phyloP scores from a whole-genome alignment of 2,797 vertebrate genomes.

The Rhincodon typus region DNA sequence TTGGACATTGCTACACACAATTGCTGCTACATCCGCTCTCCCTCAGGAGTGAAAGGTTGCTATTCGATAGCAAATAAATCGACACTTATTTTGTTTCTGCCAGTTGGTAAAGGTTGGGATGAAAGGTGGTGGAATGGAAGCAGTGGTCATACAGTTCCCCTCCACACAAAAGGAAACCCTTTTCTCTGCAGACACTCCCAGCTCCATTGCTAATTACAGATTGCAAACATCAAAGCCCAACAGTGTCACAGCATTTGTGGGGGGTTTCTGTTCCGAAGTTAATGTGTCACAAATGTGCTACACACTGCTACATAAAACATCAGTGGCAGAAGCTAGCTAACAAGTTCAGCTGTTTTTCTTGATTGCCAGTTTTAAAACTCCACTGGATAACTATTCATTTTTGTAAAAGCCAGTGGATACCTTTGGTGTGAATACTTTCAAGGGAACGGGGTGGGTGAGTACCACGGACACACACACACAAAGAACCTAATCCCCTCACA shows the following conservation, averaged over 20 bases:
- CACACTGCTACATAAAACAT: background rate
- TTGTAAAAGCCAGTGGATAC: background rate
- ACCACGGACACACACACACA: background rate
- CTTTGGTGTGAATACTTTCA: background rate
- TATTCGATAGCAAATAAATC: background rate
- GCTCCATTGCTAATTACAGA: constrained; percentile 18
- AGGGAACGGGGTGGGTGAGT: background rate
- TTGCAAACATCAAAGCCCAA: constrained; percentile 18
- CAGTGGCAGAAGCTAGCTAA: background rate
- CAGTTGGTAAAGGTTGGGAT: background rate
- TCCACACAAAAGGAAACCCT: background rate
- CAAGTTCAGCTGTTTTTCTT: too few species aligned
- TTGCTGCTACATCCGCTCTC: background rate
- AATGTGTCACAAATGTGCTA: background rate
- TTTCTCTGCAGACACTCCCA: background rate
- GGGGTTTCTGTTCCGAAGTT: background rate
- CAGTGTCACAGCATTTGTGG: background rate
- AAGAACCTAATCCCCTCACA: too few species aligned
- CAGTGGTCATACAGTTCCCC: background rate
- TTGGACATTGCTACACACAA: background rate
- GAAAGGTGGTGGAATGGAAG: background rate
- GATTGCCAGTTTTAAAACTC: background rate
- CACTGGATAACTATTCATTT: background rate
- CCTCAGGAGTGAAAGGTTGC: background rate
- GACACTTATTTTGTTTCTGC: constrained; percentile 23